phyloP scores from a whole-genome alignment of 2,797 vertebrate species.

The Nannoperca obscura region DNA sequence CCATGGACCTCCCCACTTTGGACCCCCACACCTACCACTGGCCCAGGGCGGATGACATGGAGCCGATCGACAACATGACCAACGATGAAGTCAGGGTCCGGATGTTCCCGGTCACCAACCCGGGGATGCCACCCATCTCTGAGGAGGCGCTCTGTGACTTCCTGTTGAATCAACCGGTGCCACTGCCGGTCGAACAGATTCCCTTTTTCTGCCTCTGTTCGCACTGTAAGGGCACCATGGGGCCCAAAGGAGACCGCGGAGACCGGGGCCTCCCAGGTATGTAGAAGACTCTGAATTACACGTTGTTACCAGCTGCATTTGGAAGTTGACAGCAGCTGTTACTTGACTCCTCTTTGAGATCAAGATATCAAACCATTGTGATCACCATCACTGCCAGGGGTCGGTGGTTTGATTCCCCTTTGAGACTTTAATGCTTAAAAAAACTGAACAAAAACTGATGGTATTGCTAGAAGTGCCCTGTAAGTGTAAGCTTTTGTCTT shows the following conservation, averaged over 20 bases:
- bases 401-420: neutral
- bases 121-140: fast-evolving
- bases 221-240: conserved; percentile 70
- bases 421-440: neutral
- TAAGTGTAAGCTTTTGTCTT: neutral
- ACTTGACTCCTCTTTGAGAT: neutral
- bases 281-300: neutral
- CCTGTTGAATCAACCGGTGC: conserved; percentile 67
- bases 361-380: neutral
- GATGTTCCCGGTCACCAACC: fast-evolving
- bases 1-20: neutral
- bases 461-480: neutral
- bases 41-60: neutral
- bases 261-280: conserved; percentile 76
- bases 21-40: conserved; percentile 33
- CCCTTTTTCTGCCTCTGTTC: conserved; percentile 81
- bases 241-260: conserved; percentile 80
- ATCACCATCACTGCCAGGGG: neutral
- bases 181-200: conserved; percentile 63
- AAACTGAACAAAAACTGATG: neutral
- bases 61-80: conserved; percentile 10
- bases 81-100: too few species aligned
- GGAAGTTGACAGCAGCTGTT: neutral
- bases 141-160: conserved; percentile 68
- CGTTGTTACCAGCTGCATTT: neutral